These are phyloP conservation scores for Pachyramphus minor DNA, from an alignment of 2,113 vertebrate species.

Conservation along the genomic window DNA sequence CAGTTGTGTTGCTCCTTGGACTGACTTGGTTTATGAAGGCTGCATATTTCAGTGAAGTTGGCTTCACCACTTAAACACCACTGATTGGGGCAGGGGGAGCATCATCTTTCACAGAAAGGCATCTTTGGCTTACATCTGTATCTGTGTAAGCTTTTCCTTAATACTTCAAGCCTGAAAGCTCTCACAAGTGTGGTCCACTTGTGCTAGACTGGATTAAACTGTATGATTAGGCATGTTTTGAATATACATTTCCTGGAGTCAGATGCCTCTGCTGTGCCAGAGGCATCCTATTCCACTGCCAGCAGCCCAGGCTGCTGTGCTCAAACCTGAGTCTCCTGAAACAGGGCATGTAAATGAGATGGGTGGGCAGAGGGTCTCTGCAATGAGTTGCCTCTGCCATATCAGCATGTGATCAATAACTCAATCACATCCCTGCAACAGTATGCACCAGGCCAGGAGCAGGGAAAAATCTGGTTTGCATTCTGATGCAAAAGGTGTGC, in stretches of 20 bases:
- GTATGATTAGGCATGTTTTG: not conserved
- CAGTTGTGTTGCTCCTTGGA: not conserved
- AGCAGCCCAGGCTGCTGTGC: not conserved
- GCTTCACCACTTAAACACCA: not conserved
- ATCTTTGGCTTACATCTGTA: not conserved
- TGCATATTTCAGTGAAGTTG: not conserved
- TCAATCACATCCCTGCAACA: not conserved
- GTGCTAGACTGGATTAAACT: not conserved
- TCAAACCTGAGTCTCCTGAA: not conserved
- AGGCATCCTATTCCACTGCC: not conserved
- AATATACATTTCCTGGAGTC: accelerated
- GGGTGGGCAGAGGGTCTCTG: not conserved
- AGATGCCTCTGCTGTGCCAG: not conserved
- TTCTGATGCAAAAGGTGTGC: not conserved
- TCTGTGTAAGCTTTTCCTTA: not conserved
- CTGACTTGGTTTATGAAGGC: not conserved
- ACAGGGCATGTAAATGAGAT: not conserved
- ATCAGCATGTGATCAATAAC: constrained; percentile 1
- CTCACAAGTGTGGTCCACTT: not conserved
- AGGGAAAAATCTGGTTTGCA: not conserved
- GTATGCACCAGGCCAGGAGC: not conserved
- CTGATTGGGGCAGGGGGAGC: not conserved
- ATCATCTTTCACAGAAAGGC: not conserved
- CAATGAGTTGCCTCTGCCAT: not conserved
- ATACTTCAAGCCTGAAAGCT: not conserved